A percentile compares a stretch with the other conserved stretches of the same genome.
Conservation (phyloP, 2,113 vertebrate genomes). For the Mastomys natalensis region DNA sequence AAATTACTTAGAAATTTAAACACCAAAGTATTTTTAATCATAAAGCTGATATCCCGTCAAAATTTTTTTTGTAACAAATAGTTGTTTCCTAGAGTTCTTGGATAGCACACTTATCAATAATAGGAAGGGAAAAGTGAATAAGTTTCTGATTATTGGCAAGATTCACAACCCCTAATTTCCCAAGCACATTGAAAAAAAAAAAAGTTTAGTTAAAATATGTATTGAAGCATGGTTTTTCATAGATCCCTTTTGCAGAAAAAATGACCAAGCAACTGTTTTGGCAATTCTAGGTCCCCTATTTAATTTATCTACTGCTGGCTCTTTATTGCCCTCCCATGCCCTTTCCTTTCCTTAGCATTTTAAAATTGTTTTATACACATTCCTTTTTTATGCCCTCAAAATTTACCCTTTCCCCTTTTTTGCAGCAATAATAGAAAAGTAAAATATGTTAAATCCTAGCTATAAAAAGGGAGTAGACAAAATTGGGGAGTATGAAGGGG, state of each 20-base stretch:
- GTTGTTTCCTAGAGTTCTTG: not conserved
- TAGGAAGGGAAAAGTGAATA: not conserved
- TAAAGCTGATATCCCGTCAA: not conserved
- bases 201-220: not conserved
- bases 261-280: not conserved
- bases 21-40: not conserved
- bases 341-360: not conserved
- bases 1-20: not conserved
- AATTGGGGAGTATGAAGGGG: not conserved
- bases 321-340: not conserved
- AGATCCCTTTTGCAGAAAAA: not conserved
- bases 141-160: not conserved
- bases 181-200: slow-evolving; percentile 17
- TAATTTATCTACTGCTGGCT: not conserved
- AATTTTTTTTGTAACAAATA: not conserved
- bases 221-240: not conserved
- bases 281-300: not conserved
- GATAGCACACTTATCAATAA: not conserved
- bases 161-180: not conserved
- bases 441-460: not conserved
- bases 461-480: not conserved
- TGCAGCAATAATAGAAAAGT: not conserved
- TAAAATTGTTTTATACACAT: not conserved
- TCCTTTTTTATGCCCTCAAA: not conserved
- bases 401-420: not conserved